Conservation (phyloP, 2,113 vertebrate species). For the Chaetura pelagica region DNA sequence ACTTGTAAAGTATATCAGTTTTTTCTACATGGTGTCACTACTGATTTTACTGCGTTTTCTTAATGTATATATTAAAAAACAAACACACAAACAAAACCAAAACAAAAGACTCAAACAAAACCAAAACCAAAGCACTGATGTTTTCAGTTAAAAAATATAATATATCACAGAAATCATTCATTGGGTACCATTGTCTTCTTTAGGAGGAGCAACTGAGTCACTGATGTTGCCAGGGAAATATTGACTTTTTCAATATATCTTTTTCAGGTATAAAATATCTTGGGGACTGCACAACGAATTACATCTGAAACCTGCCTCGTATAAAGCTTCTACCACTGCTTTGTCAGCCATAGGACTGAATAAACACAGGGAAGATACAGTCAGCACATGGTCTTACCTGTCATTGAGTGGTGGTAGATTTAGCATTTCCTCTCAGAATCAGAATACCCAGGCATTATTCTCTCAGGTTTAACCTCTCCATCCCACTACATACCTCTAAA, state of each 20-base stretch:
- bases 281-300: background rate
- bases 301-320: background rate
- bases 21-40: background rate
- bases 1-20: background rate
- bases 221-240: background rate
- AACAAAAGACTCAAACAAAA: no score
- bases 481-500: background rate
- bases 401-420: background rate
- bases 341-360: background rate
- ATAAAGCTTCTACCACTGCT: background rate
- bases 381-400: background rate
- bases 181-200: background rate
- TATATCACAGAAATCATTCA: background rate
- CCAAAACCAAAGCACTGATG: background rate
- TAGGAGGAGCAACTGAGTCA: background rate
- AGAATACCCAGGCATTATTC: background rate
- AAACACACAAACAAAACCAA: no score
- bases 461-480: background rate
- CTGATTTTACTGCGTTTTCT: background rate
- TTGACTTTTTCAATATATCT: background rate
- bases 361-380: background rate
- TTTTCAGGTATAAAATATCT: background rate
- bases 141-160: background rate
- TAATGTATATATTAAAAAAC: background rate
- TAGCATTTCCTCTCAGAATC: background rate